Percentiles rank a stretch among this genome's conserved stretches.
These are phyloP conservation scores for Corythornis cristatus DNA, from an alignment of 2,113 vertebrate genomes.

Conservation along the genomic window DNA sequence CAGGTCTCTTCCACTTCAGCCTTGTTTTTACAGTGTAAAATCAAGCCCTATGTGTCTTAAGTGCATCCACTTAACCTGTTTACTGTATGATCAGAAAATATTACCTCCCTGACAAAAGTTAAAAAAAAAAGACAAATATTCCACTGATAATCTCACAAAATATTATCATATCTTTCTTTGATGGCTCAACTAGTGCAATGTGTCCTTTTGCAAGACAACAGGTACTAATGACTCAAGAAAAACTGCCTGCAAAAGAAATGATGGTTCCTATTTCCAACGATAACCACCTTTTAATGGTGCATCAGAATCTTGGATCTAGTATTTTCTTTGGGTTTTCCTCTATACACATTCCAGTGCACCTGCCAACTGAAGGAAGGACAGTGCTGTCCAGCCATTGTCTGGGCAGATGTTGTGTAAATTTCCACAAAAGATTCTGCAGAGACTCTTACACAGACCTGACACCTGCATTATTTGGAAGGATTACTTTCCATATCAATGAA, in stretches of 20 bases:
- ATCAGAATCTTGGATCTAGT: background rate
- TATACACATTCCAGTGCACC: slow-evolving; percentile 36
- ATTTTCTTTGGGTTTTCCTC: background rate
- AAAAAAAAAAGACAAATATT: background rate
- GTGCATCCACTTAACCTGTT: background rate
- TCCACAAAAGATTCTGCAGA: slow-evolving; percentile 52
- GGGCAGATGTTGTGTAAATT: slow-evolving; percentile 55
- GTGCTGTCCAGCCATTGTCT: slow-evolving; percentile 48
- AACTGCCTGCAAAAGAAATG: background rate
- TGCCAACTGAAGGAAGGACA: slow-evolving; percentile 63
- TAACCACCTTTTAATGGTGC: background rate
- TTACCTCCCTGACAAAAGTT: background rate
- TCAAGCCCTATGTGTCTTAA: background rate
- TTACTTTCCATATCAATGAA: slow-evolving; percentile 19
- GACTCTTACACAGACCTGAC: slow-evolving; percentile 28
- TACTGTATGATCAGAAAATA: background rate
- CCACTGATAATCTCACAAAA: background rate
- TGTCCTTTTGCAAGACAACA: background rate
- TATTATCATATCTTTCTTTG: background rate
- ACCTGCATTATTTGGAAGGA: slow-evolving; percentile 60
- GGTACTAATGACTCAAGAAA: background rate
- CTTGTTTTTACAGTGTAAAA: background rate
- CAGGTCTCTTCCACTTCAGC: background rate
- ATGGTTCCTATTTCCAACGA: background rate
- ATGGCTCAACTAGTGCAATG: background rate